These are phyloP conservation scores for Drosophila siamana DNA, from an alignment of 2,888 invertebrate genomes.

Conservation along the genomic window DNA sequence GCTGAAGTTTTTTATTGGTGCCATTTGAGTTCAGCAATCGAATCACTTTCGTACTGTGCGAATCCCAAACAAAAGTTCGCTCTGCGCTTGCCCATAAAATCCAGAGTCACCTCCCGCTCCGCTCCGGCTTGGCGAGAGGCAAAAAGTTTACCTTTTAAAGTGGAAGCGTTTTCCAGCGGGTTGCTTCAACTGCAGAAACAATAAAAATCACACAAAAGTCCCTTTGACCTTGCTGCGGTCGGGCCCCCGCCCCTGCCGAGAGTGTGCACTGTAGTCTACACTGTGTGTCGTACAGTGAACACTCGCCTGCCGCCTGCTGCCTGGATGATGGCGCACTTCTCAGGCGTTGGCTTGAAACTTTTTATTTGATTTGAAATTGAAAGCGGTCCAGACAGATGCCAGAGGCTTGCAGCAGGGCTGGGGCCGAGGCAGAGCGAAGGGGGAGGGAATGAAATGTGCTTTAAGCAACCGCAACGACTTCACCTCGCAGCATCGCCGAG, in stretches of 20 bases:
- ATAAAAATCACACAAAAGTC: conserved; percentile 49
- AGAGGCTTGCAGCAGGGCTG: too few relatives aligned
- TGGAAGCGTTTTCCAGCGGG: conserved; percentile 45
- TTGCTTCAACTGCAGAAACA: conserved; percentile 54
- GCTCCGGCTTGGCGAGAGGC: background rate
- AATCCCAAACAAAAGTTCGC: conserved; percentile 50
- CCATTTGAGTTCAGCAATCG: conserved; percentile 71
- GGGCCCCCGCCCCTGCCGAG: conserved; percentile 11
- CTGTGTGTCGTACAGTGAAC: conserved; percentile 6
- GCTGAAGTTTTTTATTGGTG: conserved; percentile 71
- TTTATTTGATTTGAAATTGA: conserved; percentile 75
- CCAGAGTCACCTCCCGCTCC: conserved; percentile 5
- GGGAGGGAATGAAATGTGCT: conserved; percentile 57
- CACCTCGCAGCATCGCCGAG: conserved; percentile 27
- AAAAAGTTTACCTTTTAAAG: conserved; percentile 67
- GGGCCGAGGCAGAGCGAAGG: too few relatives aligned
- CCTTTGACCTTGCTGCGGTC: conserved; percentile 68
- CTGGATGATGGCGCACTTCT: conserved; percentile 56
- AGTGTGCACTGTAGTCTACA: background rate
- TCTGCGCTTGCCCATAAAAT: conserved; percentile 50
- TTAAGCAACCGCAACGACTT: conserved; percentile 30
- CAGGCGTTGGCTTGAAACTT: conserved; percentile 51
- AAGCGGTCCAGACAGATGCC: conserved; percentile 61
- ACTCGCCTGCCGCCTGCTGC: conserved; percentile 22
- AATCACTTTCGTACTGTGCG: conserved; percentile 52